Percentiles rank a stretch among this genome's conserved stretches.
Evolutionary conservation across 1,140 invertebrate genomes (phyloP).

Genomic region (Diabrotica virgifera): DNA sequence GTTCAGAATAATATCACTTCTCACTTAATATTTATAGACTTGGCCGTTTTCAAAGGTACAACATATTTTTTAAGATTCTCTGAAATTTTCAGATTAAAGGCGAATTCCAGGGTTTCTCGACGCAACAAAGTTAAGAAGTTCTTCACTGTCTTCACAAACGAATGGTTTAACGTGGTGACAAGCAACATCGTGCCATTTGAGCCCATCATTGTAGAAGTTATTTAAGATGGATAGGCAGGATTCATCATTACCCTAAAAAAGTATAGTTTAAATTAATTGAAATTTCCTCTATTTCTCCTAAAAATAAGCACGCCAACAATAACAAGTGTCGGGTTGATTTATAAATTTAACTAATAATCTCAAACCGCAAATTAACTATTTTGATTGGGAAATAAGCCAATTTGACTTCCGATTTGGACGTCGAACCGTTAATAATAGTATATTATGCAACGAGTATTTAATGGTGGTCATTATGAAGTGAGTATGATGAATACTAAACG

Average conservation of each 20-base stretch:
- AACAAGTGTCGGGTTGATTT: too few species aligned
- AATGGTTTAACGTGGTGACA: conserved; percentile 90
- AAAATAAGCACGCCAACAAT: too few species aligned
- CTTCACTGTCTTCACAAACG: conserved; percentile 89
- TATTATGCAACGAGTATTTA: too few species aligned
- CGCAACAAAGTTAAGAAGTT: conserved; percentile 85
- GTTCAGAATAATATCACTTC: too few species aligned
- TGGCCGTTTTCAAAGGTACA: conserved; percentile 14
- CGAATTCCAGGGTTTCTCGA: conserved; percentile 80
- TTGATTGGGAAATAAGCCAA: too few species aligned
- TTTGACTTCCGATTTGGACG: too few species aligned
- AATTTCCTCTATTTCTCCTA: too few species aligned
- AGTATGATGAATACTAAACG: too few species aligned
- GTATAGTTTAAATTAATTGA: not conserved
- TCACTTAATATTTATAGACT: not conserved
- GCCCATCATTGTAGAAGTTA: conserved; percentile 90
- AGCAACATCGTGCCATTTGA: conserved; percentile 90
- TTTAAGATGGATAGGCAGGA: conserved; percentile 86
- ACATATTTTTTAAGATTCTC: conserved; percentile 5
- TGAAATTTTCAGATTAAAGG: conserved; percentile 59
- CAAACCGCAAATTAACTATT: too few species aligned
- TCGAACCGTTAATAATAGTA: too few species aligned
- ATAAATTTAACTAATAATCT: too few species aligned
- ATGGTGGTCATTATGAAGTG: too few species aligned
- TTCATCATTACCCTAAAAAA: conserved; percentile 76